Evolutionary conservation across 1,140 invertebrate genomes (phyloP), one percentile per base, ranked within the genome.

Genomic region (Caerostris extrusa): DNA sequence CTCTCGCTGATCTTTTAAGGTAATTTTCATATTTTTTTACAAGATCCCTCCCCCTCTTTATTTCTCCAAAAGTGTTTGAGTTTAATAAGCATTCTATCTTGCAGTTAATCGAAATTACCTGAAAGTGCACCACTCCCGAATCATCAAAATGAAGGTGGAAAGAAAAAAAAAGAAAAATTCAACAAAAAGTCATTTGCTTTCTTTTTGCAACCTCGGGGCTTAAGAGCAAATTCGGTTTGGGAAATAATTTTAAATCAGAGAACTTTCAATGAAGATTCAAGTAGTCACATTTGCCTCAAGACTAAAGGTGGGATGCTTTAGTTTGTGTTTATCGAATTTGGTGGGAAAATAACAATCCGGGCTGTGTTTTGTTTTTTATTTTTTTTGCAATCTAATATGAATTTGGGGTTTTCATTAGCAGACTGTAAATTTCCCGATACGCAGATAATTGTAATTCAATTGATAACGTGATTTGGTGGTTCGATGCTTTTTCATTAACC

Each of bases 231-330:
- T 50, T 50, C 10, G 34, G 5, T 14, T 7, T 12, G 34, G 71
- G 34, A 12, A 53, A 77, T 77, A 14, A 77, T 77, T 77, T 53
- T 12, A 77, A 77, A 77, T 50, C 50, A 14, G 7, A 53, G 34
- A 71, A 77, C 71, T 77, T 77, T 77, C 50, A 77, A 77, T 77
- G 71, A 77, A 77, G 71, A 77, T 77, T 77, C 71, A 77, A 77
- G 7, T 7, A 77, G 34, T 34, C 71, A 53, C 10, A 50, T 77
- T 53, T 4, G 7, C 71, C 53, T 77, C 8, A 1, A 34, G 34
- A 3, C 34, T 34, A 10, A 2, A 3, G 61, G 61, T 17, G 12
- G 17, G 4, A 10, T 10, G 61, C 17, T 64, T 64, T 17, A 14
- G 3, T 2, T 64, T 64, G 3, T 64, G 14, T 10, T 64, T 64